Conservation (phyloP, 2,797 vertebrate species). For the Anableps anableps region DNA sequence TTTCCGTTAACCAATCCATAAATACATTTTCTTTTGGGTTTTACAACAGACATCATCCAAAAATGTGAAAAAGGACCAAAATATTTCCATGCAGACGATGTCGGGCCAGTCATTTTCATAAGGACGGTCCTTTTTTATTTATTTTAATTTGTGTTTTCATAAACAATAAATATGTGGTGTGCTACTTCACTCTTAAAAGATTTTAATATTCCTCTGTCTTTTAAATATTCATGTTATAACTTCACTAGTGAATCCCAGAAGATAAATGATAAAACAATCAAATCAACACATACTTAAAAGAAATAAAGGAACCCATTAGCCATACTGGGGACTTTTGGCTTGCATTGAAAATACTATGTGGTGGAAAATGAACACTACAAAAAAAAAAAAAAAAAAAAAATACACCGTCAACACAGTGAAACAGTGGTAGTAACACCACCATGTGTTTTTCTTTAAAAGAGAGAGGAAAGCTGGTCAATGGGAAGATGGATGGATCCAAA, state of each 20-base stretch:
- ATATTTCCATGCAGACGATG: neutral
- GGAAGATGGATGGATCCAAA: neutral
- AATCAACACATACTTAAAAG: neutral
- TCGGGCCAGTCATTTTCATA: neutral
- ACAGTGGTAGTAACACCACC: neutral
- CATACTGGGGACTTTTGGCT: neutral
- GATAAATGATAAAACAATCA: neutral
- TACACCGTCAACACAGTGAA: neutral
- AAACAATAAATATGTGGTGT: neutral
- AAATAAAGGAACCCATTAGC: neutral
- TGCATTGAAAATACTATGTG: neutral
- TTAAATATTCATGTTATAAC: neutral
- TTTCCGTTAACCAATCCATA: neutral
- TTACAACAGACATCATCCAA: neutral
- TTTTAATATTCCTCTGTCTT: too few species aligned
- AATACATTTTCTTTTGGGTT: neutral
- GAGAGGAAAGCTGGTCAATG: neutral
- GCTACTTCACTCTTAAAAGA: too few species aligned
- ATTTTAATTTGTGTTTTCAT: neutral
- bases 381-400: too few species aligned
- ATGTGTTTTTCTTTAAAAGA: neutral
- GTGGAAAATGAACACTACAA: neutral
- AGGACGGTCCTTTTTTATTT: neutral
- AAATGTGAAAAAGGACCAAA: neutral
- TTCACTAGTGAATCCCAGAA: neutral